These are phyloP conservation scores for Myodes glareolus DNA, from an alignment of 2,113 vertebrate species.

Conservation along the genomic window DNA sequence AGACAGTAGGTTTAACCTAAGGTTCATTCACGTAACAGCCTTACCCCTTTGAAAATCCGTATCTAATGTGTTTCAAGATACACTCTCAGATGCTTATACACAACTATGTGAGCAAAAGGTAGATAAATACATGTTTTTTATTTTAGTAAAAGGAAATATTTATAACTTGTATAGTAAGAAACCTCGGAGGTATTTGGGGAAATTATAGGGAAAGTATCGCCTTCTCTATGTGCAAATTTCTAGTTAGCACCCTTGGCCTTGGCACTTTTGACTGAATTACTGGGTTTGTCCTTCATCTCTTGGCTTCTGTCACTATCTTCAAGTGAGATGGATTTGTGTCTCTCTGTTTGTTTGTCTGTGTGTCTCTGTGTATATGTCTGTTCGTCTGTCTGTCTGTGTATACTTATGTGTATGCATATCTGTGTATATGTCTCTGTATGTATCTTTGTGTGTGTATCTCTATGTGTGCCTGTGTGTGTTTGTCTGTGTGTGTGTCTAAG, in stretches of 20 bases:
- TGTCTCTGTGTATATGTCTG: not conserved
- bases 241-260: not conserved
- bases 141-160: conserved; percentile 41
- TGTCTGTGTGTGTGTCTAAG: not conserved
- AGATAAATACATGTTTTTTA: not conserved
- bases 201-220: not conserved
- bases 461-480: not conserved
- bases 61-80: not conserved
- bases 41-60: conserved; percentile 19
- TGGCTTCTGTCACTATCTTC: conserved; percentile 38
- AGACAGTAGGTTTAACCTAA: not conserved
- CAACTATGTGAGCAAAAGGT: not conserved
- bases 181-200: not conserved
- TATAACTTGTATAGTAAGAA: not conserved
- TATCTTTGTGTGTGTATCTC: not conserved
- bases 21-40: not conserved
- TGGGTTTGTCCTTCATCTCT: conserved; percentile 52
- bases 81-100: not conserved
- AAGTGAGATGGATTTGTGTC: not conserved
- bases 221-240: not conserved
- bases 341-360: not conserved
- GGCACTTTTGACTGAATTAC: not conserved
- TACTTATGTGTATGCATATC: not conserved
- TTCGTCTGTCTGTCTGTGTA: not conserved
- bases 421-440: not conserved